Evolutionary conservation across 2,888 invertebrate genomes (phyloP).

Genomic region (Lepidochrysops patricia): DNA sequence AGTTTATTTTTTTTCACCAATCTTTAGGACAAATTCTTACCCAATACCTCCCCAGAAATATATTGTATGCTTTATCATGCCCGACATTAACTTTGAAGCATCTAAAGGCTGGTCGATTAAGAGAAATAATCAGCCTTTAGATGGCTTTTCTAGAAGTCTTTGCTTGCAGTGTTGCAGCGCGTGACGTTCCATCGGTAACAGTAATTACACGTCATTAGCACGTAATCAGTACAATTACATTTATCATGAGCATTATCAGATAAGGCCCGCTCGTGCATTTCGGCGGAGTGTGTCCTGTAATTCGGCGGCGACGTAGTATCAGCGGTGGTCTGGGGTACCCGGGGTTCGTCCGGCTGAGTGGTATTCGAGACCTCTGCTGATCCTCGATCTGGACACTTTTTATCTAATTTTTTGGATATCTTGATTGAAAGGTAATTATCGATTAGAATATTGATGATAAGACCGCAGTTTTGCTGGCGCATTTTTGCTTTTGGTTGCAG

Average conservation of each 20-base stretch:
- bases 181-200: too few species aligned
- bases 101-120: too few species aligned
- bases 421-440: slow-evolving; percentile 63
- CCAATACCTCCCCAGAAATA: too few species aligned
- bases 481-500: neutral
- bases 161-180: too few species aligned
- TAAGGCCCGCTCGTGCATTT: slow-evolving; percentile 35
- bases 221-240: slow-evolving; percentile 28
- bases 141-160: neutral
- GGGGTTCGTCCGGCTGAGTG: slow-evolving; percentile 48
- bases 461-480: neutral
- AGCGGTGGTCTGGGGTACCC: slow-evolving; percentile 73
- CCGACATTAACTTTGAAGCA: too few species aligned
- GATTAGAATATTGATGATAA: slow-evolving; percentile 25
- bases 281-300: slow-evolving; percentile 36
- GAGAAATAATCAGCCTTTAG: too few species aligned
- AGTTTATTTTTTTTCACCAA: too few species aligned
- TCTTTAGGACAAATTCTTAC: too few species aligned
- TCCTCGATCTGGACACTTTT: slow-evolving; percentile 56
- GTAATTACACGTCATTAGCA: neutral
- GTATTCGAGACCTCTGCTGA: slow-evolving; percentile 77
- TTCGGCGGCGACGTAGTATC: slow-evolving; percentile 56
- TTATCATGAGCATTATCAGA: slow-evolving; percentile 41
- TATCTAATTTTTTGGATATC: slow-evolving; percentile 61
- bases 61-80: too few species aligned